Evolutionary conservation across 1,140 invertebrate genomes (phyloP).

Genomic region (Eriosoma lanigerum): DNA sequence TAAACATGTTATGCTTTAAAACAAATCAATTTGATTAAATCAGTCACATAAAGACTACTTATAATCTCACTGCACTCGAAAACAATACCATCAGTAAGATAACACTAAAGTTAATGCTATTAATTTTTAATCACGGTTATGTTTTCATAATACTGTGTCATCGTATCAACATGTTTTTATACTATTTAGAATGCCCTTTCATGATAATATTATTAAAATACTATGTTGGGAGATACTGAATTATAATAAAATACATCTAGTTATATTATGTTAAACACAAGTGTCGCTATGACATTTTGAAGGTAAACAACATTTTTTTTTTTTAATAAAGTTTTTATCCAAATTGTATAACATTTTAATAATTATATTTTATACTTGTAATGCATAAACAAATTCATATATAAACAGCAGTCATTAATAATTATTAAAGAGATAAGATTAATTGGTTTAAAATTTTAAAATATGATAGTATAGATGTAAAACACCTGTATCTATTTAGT

Average conservation of each 20-base stretch:
- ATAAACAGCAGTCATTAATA: no score
- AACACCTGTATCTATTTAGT: no score
- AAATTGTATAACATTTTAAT: no score
- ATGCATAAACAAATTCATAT: no score
- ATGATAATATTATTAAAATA: neutral
- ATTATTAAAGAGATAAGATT: no score
- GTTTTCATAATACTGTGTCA: constrained; percentile 3
- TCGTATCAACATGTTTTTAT: neutral
- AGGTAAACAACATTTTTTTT: no score
- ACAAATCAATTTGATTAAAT: constrained; percentile 12
- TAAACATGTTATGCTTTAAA: neutral
- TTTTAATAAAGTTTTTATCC: no score
- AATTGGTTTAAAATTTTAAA: no score
- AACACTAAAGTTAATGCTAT: constrained; percentile 7
- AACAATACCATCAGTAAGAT: constrained; percentile 27
- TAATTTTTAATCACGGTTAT: constrained; percentile 13
- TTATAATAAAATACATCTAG: neutral
- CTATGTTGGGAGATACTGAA: neutral
- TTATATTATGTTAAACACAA: neutral
- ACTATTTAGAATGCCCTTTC: neutral
- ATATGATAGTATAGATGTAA: no score
- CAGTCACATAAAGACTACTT: neutral
- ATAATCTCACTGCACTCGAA: constrained; percentile 12
- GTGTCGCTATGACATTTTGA: neutral
- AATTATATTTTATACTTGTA: no score